These are phyloP conservation scores for Phasianus colchicus DNA, from an alignment of 2,113 vertebrate species.

Conservation along the genomic window DNA sequence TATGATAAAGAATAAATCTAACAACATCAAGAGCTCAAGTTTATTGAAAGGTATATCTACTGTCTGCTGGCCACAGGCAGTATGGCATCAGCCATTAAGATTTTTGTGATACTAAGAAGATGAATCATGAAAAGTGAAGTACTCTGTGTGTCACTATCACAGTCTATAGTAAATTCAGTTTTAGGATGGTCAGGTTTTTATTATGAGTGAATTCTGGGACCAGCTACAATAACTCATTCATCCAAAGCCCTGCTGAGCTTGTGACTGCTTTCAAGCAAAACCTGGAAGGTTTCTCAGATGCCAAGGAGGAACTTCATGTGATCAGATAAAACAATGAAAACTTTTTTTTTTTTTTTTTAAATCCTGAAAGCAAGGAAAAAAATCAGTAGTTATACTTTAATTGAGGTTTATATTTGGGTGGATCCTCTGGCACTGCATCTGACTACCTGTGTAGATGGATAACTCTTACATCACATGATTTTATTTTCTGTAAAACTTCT, in stretches of 20 bases:
- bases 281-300: not conserved
- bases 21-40: not conserved
- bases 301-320: not conserved
- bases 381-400: not conserved
- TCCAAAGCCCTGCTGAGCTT: not conserved
- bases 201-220: not conserved
- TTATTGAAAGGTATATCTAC: not conserved
- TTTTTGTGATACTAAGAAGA: not conserved
- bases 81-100: not conserved
- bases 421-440: not conserved
- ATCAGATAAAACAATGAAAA: not conserved
- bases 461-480: not conserved
- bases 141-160: not conserved
- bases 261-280: not conserved
- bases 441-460: not conserved
- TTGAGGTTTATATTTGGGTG: accelerated
- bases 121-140: not conserved
- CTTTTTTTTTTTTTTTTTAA: too few relatives aligned
- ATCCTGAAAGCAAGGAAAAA: not conserved
- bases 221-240: not conserved
- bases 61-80: not conserved
- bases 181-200: not conserved
- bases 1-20: not conserved
- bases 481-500: not conserved
- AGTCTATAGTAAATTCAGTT: not conserved